Evolutionary conservation across 2,113 vertebrate species (phyloP).

Genomic region (Brachypodius melanocephalos): DNA sequence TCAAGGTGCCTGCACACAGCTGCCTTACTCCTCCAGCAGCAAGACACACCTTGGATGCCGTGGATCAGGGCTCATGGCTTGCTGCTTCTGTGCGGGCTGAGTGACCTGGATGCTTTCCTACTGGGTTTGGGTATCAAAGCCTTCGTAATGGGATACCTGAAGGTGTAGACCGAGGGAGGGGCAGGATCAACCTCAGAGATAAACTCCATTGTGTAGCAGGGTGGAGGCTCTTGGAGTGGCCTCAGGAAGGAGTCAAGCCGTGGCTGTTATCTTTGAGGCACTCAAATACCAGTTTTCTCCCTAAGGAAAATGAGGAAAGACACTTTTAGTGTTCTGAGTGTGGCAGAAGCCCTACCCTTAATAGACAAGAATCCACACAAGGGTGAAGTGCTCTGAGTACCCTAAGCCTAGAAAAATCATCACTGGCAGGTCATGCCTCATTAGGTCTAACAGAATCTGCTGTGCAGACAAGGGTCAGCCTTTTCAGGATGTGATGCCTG

Average conservation of each 20-base stretch:
- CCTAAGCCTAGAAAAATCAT: background rate
- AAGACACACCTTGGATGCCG: background rate
- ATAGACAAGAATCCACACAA: background rate
- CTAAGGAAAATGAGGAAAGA: background rate
- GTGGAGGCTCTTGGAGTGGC: background rate
- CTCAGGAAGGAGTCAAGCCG: slow-evolving; percentile 27
- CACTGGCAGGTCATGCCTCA: background rate
- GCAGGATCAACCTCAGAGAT: background rate
- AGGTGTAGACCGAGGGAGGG: slow-evolving; percentile 41
- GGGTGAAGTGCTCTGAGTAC: background rate
- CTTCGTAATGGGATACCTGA: slow-evolving; percentile 5
- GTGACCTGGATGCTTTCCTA: background rate
- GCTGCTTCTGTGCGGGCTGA: background rate
- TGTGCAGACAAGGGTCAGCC: background rate
- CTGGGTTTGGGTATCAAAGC: background rate
- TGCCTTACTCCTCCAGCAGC: background rate
- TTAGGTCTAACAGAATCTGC: background rate
- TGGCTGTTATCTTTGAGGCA: background rate
- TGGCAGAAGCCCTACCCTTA: background rate
- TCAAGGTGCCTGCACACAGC: background rate
- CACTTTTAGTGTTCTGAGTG: background rate
- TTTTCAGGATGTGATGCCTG: background rate
- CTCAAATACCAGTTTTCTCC: background rate
- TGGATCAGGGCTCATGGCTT: background rate
- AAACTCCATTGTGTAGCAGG: slow-evolving; percentile 24